Evolutionary conservation across 2,113 vertebrate species (phyloP), one percentile per base, ranked within the genome.

Genomic region (Solea senegalensis): DNA sequence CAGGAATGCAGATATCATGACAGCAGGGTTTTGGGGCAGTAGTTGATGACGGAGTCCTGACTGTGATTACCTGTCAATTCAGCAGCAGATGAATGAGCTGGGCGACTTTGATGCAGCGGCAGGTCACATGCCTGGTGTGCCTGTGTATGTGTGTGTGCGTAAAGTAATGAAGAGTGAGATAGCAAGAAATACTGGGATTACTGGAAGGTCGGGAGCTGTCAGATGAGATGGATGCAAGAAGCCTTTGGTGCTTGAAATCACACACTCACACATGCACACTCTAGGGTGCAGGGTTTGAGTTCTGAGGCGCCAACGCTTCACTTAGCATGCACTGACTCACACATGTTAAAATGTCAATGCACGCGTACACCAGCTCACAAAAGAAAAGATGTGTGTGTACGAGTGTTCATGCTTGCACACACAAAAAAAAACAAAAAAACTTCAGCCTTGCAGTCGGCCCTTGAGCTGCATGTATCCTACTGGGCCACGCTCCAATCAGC

Each of bases 141-240:
- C 69, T 58, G 67, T 64, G 70, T 55, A 63, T 74, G 54, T 61
- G 65, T 21, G 15, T 51, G 50, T 51, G 50, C 21, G 55, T 80
- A 80, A 85, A 75, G 80, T 84, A 84, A 85, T 77, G 82, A 54
- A 78, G 76, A 75, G 82, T 74, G 78, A 90, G 88, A 93, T 88
- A 91, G 86, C 68, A 80, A 89, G 83, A 82, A 92, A 91, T 60
- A 63, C 81, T 65, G 76, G 84, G 85, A 91, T 91, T 90, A 92
- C 58, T 69, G 65, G 74, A 83, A 82, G 88, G 92, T 92, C 83
- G 82, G 55, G 82, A 78, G 83, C 80, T 89, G 90, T 91, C 89
- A 88, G 64, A 53, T 63, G 69, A 90, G 87, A 92, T 87, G 77
- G 77, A 93, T 91, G 87, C 81, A 92, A 87, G 87, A 90, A 86